Conservation (phyloP, 2,797 vertebrate species). For the Rhinichthys osculus region DNA sequence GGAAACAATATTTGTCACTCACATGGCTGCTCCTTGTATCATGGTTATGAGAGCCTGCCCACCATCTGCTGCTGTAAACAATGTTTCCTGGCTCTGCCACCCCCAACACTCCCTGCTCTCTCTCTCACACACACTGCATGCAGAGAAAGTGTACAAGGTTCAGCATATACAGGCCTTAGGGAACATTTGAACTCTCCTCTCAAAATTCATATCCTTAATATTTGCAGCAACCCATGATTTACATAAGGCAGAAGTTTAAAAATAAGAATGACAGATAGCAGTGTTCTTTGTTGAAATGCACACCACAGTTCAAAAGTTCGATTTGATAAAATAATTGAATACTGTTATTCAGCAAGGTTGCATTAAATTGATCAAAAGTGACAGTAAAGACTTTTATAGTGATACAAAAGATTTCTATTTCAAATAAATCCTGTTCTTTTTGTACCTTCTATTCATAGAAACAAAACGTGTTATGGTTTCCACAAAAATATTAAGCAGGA, state of each 20-base stretch:
- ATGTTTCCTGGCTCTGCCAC: constrained; percentile 31
- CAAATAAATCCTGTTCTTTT: not conserved
- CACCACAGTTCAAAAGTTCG: not conserved
- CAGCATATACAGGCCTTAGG: not conserved
- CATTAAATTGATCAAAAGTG: not conserved
- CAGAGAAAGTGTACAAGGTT: constrained; percentile 18
- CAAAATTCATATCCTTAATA: constrained; percentile 1
- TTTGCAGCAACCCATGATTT: not conserved
- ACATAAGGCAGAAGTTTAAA: too few relatives aligned
- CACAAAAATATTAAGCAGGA: not conserved
- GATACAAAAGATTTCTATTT: not conserved
- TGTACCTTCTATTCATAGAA: not conserved
- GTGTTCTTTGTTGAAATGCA: not conserved
- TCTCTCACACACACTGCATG: constrained; percentile 14
- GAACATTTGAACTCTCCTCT: constrained; percentile 8
- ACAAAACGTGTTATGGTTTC: not conserved
- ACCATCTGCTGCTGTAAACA: constrained; percentile 62
- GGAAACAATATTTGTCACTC: constrained; percentile 34
- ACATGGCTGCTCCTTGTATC: constrained; percentile 36
- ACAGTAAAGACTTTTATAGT: not conserved
- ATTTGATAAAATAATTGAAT: not conserved
- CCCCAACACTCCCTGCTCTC: not conserved
- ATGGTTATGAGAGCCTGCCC: constrained; percentile 53
- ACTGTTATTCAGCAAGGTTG: not conserved
- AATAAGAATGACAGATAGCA: not conserved